Evolutionary conservation across 2,797 vertebrate species (phyloP), one percentile per base, ranked within the genome.

Genomic region (Fistularia tabacaria): DNA sequence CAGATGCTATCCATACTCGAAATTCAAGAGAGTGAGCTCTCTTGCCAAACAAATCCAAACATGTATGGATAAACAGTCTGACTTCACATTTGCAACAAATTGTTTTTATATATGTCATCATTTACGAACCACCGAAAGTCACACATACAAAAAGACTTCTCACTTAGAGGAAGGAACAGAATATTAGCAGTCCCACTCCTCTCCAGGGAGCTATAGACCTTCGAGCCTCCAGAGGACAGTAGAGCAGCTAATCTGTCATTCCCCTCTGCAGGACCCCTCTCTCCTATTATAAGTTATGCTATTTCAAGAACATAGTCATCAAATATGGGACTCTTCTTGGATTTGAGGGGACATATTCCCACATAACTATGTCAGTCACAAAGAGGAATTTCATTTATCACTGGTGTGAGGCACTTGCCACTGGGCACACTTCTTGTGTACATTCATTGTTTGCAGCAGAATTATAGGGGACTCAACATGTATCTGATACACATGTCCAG

Each of bases 221-320:
- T 10, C 48, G 14, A 12, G 11, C 9, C 40, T n/a, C 38, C 37
- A 13, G 36, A 56, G 46, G 14, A 58, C n/a, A 38, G 46, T 12
- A 51, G 37, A 54, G 43, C 51, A 51, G 52, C 46, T 66, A 48
- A 60, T 59, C 49, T 57, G 52, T 63, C 43, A 59, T 50, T 38
- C 54, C 57, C 47, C 47, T 45, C 55, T 8, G 44, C 40, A 40
- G 51, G 66, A 50, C 50, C 50, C 43, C 50, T 52, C 50, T 54
- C 51, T 62, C 25, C 25, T 54, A 55, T 65, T 46, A 60, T 57
- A 60, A 49, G 46, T 51, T 46, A 14, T 38, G 47, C 65, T 62
- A 49, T 51, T 68, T 66, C 50, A 13, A 72, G 52, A 63, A 48
- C 48, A 53, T 4, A 49, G 56, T 64, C 59, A 44, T 66, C 43